Conservation (phyloP, 2,888 invertebrate genomes). For the Diarsia brunnea region DNA sequence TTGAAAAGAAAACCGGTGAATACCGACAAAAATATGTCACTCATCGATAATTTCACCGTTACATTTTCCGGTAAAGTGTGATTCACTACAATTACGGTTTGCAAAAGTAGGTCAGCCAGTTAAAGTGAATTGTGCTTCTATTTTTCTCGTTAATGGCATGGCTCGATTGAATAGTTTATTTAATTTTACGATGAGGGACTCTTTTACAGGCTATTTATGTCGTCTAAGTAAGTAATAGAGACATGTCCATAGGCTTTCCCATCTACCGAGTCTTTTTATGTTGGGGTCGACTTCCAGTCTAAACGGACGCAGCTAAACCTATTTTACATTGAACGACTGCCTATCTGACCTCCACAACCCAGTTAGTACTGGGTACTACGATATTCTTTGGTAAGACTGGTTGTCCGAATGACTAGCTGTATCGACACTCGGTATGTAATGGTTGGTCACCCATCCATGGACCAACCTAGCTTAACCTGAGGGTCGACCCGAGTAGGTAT, state of each 20-base stretch:
- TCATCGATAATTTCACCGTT: constrained; percentile 44
- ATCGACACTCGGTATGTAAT: too few relatives aligned
- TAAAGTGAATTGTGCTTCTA: constrained; percentile 46
- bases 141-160: constrained; percentile 14
- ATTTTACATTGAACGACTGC: too few relatives aligned
- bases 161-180: constrained; percentile 17
- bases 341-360: too few relatives aligned
- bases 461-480: too few relatives aligned
- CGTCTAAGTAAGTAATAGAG: background rate
- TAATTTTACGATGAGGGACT: constrained; percentile 9
- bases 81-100: constrained; percentile 35
- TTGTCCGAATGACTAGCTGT: too few relatives aligned
- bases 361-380: too few relatives aligned
- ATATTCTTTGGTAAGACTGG: too few relatives aligned
- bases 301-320: too few relatives aligned
- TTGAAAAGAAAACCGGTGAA: constrained; percentile 22
- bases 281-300: background rate
- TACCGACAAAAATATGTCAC: constrained; percentile 25
- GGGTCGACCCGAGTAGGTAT: too few relatives aligned
- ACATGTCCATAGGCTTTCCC: background rate
- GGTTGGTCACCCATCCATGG: too few relatives aligned
- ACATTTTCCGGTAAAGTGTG: constrained; percentile 48
- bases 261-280: background rate
- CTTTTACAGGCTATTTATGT: constrained; percentile 12
- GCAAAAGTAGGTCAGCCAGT: constrained; percentile 42